These are phyloP conservation scores for Corythaeola cristata DNA, from an alignment of 2,113 vertebrate species.

Conservation along the genomic window DNA sequence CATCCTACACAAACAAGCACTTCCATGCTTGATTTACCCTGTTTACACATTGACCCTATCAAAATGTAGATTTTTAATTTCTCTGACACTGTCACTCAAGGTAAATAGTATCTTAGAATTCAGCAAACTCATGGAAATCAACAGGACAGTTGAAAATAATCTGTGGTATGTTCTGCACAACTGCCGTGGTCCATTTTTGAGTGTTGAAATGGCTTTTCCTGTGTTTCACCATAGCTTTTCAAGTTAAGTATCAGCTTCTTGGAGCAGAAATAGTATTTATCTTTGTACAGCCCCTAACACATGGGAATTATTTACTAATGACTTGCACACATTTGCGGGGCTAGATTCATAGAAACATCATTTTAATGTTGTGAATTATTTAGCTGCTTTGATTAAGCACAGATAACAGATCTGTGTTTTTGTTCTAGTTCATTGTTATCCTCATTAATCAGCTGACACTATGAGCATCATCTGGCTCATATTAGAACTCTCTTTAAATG, in stretches of 20 bases:
- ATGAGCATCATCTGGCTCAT: conserved; percentile 2
- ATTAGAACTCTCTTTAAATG: neutral
- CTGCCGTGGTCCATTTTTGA: neutral
- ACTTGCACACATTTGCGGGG: neutral
- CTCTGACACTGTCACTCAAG: neutral
- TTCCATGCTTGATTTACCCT: neutral
- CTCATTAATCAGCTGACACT: conserved; percentile 10
- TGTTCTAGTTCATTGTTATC: neutral
- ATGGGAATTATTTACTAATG: neutral
- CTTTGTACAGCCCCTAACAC: neutral
- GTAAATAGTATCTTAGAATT: neutral
- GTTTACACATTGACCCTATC: neutral
- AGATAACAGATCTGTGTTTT: neutral
- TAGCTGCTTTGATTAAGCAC: conserved; percentile 5
- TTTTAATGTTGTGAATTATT: neutral
- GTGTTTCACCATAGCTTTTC: neutral
- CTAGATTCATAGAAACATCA: neutral
- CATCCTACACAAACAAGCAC: neutral
- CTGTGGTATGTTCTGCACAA: neutral
- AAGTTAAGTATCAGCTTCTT: neutral
- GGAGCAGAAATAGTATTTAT: neutral
- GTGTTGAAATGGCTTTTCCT: neutral
- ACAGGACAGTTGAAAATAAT: neutral
- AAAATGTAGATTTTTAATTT: neutral
- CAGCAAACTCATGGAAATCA: neutral